Evolutionary conservation across 2,797 vertebrate genomes (phyloP).

Genomic region (Falco novaeseelandiae): DNA sequence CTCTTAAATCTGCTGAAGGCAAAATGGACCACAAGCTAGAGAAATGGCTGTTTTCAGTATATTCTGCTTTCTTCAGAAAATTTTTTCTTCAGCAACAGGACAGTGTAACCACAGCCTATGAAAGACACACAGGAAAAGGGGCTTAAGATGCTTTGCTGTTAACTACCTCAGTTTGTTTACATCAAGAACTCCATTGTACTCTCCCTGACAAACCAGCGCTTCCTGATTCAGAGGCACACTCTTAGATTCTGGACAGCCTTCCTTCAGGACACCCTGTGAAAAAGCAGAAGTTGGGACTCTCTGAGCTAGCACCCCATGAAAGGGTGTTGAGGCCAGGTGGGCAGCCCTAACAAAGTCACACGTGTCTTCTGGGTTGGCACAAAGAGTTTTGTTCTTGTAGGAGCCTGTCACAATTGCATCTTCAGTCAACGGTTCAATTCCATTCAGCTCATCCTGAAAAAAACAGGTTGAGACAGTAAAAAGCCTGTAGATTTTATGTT

Average conservation of each 20-base stretch:
- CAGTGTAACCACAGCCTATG: not conserved
- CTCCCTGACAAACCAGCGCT: not conserved
- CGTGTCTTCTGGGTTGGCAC: constrained; percentile 83
- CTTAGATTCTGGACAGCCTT: constrained; percentile 40
- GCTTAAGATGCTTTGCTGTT: not conserved
- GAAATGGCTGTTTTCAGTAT: not conserved
- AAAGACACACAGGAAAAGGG: not conserved
- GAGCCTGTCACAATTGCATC: constrained; percentile 81
- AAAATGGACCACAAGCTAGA: not conserved
- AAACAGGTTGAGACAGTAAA: not conserved
- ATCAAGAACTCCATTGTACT: constrained; percentile 26
- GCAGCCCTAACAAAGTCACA: constrained; percentile 83
- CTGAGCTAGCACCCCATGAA: constrained; percentile 68
- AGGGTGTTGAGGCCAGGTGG: constrained; percentile 84
- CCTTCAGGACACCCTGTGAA: constrained; percentile 42
- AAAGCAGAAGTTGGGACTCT: constrained; percentile 53
- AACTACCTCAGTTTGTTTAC: constrained; percentile 84
- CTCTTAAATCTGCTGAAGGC: not conserved
- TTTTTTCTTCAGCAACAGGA: not conserved
- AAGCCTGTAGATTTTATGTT: not conserved
- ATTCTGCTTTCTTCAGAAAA: not conserved
- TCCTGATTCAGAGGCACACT: constrained; percentile 7
- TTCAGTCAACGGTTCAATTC: constrained; percentile 78
- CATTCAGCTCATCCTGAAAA: constrained; percentile 76
- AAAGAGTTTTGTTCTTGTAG: constrained; percentile 79